Base-by-base conservation (phyloP, 2,888 invertebrate species). In the Geotrupes spiniger region DNA sequence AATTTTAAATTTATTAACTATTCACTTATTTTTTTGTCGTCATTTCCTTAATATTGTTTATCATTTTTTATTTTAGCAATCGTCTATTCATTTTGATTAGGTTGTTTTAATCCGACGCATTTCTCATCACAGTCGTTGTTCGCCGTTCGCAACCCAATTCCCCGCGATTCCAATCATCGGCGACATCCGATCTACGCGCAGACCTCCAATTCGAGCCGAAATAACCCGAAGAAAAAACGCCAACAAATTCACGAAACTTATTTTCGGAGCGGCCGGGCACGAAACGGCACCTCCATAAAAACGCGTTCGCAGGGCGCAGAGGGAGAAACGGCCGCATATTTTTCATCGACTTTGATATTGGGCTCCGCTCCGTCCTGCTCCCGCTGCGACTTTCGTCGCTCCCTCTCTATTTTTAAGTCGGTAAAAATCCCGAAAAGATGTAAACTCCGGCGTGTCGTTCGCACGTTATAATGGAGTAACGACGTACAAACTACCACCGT, bases 401-500 rank as follows among this genome's bases (percentile, higher is more conserved):
- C 43, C 29, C 21, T n/a, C 36, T 51, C 41, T 52, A 48, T 51
- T 40, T 46, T 40, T 46, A 54, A 52, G 53, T 55, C 46, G 59
- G 49, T 52, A 53, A 60, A 65, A 60, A 62, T 56, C 49, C 56
- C 53, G 56, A 59, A 56, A 60, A 65, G 65, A 64, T 65, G 65
- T 66, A 66, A 69, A 68, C 64, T 64, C 58, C 59, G 51, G 52
- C 66, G 58, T 65, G 64, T 68, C 63, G 60, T 60, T 68, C 58
- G 58, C 69, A 64, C 66, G 64, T 68, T 65, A 63, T 69, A 70
- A 68, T 63, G 63, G 57, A 42, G 51, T 57, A 62, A 37, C 62
- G 69, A 69, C 62, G 63, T 65, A 69, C 65, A 66, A 60, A 70
- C 64, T 54, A 66, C 66, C 61, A 59, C 66, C 65, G 66, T 68